Percentiles rank a stretch among this genome's conserved stretches.
Conservation (phyloP, 1,140 invertebrate genomes). For the Yoshiicerus persimilis region DNA sequence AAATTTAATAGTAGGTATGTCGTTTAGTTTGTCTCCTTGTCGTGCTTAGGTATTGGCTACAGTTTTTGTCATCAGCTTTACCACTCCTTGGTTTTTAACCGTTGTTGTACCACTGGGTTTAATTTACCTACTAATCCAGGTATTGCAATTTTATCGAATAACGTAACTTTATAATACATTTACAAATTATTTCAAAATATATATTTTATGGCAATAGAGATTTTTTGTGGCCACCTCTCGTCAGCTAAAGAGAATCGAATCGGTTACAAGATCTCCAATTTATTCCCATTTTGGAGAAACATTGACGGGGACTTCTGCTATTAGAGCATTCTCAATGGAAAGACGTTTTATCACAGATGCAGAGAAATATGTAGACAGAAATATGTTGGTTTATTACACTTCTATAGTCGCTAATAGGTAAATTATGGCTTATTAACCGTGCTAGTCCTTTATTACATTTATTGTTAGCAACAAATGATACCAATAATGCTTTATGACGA, state of each 20-base stretch:
- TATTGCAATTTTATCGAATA: constrained; percentile 41
- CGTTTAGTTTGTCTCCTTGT: too few relatives aligned
- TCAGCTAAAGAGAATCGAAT: constrained; percentile 93
- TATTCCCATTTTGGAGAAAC: constrained; percentile 97
- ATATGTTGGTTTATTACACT: constrained; percentile 55
- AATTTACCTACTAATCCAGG: constrained; percentile 62
- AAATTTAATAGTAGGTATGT: too few relatives aligned
- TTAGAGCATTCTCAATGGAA: constrained; percentile 74
- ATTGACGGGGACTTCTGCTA: constrained; percentile 66
- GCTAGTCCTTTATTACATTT: too few relatives aligned
- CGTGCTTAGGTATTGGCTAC: constrained; percentile 57
- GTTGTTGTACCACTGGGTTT: constrained; percentile 60
- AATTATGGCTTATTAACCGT: constrained; percentile 62
- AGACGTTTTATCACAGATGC: constrained; percentile 80
- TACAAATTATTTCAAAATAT: not conserved
- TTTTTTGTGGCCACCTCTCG: constrained; percentile 90
- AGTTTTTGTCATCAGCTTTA: constrained; percentile 58
- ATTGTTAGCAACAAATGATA: too few relatives aligned
- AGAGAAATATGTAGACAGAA: constrained; percentile 63
- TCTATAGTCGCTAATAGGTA: constrained; percentile 70
- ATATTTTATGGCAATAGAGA: constrained; percentile 59
- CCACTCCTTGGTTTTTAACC: constrained; percentile 59
- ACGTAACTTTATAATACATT: too few relatives aligned
- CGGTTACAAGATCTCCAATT: constrained; percentile 92
- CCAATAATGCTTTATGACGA: too few relatives aligned